Evolutionary conservation across 1,140 invertebrate genomes (phyloP).

Genomic region (Daktulosphaira vitifoliae): DNA sequence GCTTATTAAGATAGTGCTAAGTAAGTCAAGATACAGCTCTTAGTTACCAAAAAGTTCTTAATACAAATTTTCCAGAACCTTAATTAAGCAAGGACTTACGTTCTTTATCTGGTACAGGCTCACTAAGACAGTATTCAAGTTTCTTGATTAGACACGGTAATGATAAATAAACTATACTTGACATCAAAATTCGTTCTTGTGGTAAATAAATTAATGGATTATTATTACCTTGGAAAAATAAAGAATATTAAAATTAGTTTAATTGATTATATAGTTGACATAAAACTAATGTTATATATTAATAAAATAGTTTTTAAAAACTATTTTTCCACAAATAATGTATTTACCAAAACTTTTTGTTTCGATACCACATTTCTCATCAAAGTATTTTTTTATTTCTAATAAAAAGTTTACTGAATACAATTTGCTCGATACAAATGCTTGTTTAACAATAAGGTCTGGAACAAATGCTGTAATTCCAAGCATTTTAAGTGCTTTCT

Average conservation of each 20-base stretch:
- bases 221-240: too few relatives aligned
- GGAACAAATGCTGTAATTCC: background rate
- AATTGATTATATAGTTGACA: too few relatives aligned
- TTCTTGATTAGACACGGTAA: background rate
- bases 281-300: too few relatives aligned
- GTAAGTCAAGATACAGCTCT: too few relatives aligned
- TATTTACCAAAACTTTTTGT: too few relatives aligned
- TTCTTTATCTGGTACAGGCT: background rate
- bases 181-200: background rate
- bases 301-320: too few relatives aligned
- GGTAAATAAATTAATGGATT: background rate
- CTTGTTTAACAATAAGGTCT: background rate
- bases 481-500: background rate
- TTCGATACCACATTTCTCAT: too few relatives aligned
- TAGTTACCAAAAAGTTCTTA: too few relatives aligned
- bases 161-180: background rate
- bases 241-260: too few relatives aligned
- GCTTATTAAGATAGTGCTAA: too few relatives aligned
- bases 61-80: too few relatives aligned
- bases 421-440: background rate
- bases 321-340: too few relatives aligned
- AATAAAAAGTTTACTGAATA: background rate
- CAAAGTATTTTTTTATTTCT: background rate
- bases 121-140: background rate
- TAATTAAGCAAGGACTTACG: background rate